Percentiles rank a stretch among this genome's conserved stretches.
These are phyloP conservation scores for Notiomystis cincta DNA, from an alignment of 2,113 vertebrate species.

Conservation along the genomic window DNA sequence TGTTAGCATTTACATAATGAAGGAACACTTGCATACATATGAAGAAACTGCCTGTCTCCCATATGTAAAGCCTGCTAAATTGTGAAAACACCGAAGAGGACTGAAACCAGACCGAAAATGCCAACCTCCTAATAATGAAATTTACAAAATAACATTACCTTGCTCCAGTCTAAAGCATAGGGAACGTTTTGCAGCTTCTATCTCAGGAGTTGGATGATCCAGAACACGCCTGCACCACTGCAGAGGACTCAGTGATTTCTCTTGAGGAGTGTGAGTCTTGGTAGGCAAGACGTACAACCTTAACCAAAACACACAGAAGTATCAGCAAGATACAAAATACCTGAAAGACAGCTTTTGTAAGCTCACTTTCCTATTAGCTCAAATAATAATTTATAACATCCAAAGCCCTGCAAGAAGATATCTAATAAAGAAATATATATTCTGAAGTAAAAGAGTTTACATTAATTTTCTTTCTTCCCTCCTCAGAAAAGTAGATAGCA, in stretches of 20 bases:
- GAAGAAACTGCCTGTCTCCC: not conserved
- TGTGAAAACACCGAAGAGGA: fast-evolving
- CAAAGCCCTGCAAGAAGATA: not conserved
- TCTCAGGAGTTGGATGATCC: constrained; percentile 90
- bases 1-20: not conserved
- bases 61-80: not conserved
- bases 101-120: not conserved
- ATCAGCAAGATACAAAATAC: not conserved
- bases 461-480: not conserved
- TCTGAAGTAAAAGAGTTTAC: not conserved
- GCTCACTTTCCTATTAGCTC: not conserved
- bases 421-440: not conserved
- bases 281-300: constrained; percentile 89
- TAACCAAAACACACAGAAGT: constrained; percentile 58
- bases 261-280: constrained; percentile 71
- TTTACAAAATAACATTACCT: constrained; percentile 75
- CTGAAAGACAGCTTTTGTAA: not conserved
- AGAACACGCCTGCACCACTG: constrained; percentile 94
- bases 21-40: not conserved
- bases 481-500: not conserved
- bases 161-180: constrained; percentile 92
- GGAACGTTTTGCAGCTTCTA: constrained; percentile 90
- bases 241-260: constrained; percentile 80
- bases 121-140: not conserved
- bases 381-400: not conserved